Evolutionary conservation across 2,797 vertebrate genomes (phyloP), one percentile per base, ranked within the genome.

Genomic region (Macrochelys suwanniensis): DNA sequence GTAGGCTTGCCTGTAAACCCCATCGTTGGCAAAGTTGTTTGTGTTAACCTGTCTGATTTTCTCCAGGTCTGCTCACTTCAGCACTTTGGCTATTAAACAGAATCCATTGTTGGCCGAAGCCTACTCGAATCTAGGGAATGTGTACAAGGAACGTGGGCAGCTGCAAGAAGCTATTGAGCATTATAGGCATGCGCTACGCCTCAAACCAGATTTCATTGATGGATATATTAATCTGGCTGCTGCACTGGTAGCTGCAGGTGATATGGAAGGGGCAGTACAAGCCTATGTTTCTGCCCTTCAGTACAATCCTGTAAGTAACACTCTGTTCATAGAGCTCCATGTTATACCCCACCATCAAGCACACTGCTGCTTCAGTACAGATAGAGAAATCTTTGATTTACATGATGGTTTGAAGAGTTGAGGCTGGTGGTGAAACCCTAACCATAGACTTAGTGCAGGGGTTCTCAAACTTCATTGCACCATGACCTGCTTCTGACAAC

Each of bases 191-290:
- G 99, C 99, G 0, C 98, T 99, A 65, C 98, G 99, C 94, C 99
- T 99, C 94, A 99, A 99, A 97, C 99, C 99, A 12, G 99, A 99
- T 97, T 99, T 99, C 98, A 99, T 99, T 89, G 99, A 99, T 91
- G 99, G 99, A 95, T 99, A 99, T 97, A 99, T 99, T 97, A 99
- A 99, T 98, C 98, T 99, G 97, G 99, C 99, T 84, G 99, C 99
- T 51, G 99, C 99, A 12, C 97, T 99, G 93, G 99, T 99, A 96
- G 99, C 99, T 53, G 99, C 99, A 68, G 99, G 99, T 37, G 99
- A 99, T 98, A 99, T 99, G 99, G 99, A 99, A 98, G 99, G 99
- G 97, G 99, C 99, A 49, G 99, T 99, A 93, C 99, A 99, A 97
- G 99, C 99, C 50, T 99, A 99, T 5, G 99, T 99, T 85, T 99